Conservation (phyloP, 2,888 invertebrate species). For the Petrolisthes manimaculis region DNA sequence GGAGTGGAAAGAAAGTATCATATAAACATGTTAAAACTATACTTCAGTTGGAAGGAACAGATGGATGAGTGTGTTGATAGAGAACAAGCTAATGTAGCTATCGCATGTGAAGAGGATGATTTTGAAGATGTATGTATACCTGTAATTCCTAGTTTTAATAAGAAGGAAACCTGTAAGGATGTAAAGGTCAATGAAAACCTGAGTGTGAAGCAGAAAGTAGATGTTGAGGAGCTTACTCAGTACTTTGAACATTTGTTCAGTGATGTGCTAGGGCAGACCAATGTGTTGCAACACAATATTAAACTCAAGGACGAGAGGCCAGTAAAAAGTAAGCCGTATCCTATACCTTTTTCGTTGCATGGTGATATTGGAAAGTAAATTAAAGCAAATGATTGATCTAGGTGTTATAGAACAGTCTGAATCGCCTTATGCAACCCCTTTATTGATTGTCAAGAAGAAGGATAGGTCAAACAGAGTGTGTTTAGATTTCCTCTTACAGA, state of each 20-base stretch:
- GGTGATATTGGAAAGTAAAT: no score
- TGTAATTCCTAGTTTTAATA: background rate
- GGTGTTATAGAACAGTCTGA: background rate
- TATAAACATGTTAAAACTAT: constrained; percentile 16
- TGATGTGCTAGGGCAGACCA: no score
- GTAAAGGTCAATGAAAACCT: background rate
- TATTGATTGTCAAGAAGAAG: constrained; percentile 13
- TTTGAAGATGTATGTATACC: background rate
- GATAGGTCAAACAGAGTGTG: background rate
- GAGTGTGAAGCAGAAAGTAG: background rate
- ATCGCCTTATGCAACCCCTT: background rate
- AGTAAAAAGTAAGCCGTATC: no score
- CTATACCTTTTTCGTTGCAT: no score
- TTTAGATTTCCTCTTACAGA: background rate
- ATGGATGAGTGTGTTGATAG: background rate
- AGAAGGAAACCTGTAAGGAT: background rate
- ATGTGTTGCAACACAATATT: no score
- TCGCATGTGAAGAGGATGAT: background rate
- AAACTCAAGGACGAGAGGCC: no score
- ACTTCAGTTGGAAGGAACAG: background rate
- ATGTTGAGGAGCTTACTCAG: background rate
- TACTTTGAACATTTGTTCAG: no score
- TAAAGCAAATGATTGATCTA: background rate
- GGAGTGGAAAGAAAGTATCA: constrained; percentile 3
- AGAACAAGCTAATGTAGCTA: background rate